A percentile compares a stretch with the other conserved stretches of the same genome.
Evolutionary conservation across 2,888 invertebrate genomes (phyloP).

Genomic region (Scaptomyza tumidula): DNA sequence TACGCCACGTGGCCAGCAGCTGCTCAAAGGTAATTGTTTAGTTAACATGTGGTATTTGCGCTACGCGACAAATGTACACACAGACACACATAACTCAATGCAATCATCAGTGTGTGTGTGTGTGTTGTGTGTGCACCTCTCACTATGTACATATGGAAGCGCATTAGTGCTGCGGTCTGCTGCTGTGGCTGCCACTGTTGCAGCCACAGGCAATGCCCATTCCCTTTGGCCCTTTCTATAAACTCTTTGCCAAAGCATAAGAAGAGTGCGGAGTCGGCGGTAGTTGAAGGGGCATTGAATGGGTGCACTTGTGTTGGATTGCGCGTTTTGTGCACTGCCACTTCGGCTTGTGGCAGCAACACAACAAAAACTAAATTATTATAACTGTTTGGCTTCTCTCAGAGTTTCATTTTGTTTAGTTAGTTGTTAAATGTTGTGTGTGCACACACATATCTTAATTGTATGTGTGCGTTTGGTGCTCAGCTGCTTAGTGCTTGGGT

Average conservation of each 20-base stretch:
- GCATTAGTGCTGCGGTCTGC: conserved; percentile 72
- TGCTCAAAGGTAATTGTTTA: conserved; percentile 73
- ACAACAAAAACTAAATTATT: conserved; percentile 56
- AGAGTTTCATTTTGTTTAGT: conserved; percentile 42
- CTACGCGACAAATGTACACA: conserved; percentile 43
- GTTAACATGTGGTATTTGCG: conserved; percentile 78
- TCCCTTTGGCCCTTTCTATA: conserved; percentile 11
- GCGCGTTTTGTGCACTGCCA: conserved; percentile 62
- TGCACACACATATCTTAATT: conserved; percentile 6
- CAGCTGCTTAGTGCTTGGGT: conserved; percentile 52
- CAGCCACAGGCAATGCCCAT: conserved; percentile 37
- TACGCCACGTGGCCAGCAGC: conserved; percentile 49
- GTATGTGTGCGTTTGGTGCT: conserved; percentile 23
- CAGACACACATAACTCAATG: conserved; percentile 13
- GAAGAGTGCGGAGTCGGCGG: background rate
- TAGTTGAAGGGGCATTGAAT: conserved; percentile 1
- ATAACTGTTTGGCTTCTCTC: conserved; percentile 49
- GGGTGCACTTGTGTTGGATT: conserved; percentile 43
- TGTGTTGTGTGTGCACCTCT: conserved; percentile 17
- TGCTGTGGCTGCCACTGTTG: conserved; percentile 52
- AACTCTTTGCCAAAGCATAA: conserved; percentile 11
- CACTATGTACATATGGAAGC: conserved; percentile 49
- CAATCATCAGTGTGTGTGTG: conserved; percentile 48
- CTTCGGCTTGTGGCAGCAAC: conserved; percentile 44
- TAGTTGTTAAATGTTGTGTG: conserved; percentile 51